Conservation (phyloP, 2,888 invertebrate species). For the Agrotis clavis region DNA sequence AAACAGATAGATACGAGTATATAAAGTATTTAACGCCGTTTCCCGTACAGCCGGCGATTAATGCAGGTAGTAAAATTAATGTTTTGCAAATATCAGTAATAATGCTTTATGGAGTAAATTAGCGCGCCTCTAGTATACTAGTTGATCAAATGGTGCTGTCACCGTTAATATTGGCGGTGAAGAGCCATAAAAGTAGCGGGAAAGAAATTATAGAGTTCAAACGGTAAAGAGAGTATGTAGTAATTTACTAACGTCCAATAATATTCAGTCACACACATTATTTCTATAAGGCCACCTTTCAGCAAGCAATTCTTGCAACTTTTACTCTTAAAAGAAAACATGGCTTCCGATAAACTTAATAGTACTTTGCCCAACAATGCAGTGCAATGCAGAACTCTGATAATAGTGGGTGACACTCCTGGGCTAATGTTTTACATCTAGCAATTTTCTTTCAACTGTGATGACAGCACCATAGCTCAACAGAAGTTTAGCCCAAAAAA, state of each 20-base stretch:
- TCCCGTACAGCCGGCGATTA: conserved; percentile 1
- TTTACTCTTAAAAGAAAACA: background rate
- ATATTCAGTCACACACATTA: background rate
- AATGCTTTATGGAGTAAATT: conserved; percentile 45
- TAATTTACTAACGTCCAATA: too few species aligned
- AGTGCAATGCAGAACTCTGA: background rate
- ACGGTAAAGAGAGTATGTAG: too few species aligned
- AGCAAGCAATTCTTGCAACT: background rate
- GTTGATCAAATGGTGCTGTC: conserved; percentile 46
- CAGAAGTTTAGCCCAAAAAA: background rate
- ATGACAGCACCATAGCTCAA: background rate
- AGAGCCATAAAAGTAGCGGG: conserved; percentile 5
- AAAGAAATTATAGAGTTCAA: too few species aligned
- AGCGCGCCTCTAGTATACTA: conserved; percentile 33
- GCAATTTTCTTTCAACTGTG: background rate
- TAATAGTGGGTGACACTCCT: too few species aligned
- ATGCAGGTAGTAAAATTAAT: conserved; percentile 29
- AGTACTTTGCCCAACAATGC: too few species aligned
- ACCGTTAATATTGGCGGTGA: conserved; percentile 36
- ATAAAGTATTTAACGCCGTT: conserved; percentile 12
- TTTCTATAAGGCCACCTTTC: background rate
- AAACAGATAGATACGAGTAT: conserved; percentile 10
- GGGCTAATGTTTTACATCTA: background rate
- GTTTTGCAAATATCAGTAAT: conserved; percentile 34
- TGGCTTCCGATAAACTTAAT: background rate